These are phyloP conservation scores for Spialia ferax DNA, from an alignment of 2,888 invertebrate genomes.

Conservation along the genomic window DNA sequence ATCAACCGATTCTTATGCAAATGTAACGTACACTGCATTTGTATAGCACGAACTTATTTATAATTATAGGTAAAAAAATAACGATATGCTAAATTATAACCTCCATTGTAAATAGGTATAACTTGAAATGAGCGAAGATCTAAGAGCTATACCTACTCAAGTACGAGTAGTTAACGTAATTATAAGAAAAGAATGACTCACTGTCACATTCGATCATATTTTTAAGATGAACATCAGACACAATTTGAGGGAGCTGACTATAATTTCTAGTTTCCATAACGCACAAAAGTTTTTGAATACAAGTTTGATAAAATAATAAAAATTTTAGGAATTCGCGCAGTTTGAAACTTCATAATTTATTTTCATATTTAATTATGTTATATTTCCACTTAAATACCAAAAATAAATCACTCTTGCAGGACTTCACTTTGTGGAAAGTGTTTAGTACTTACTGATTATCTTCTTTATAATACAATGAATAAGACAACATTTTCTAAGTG, in stretches of 20 bases:
- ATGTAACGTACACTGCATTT: background rate
- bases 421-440: conserved; percentile 1
- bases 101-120: background rate
- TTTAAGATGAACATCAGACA: background rate
- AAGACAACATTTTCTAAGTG: conserved; percentile 17
- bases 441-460: conserved; percentile 10
- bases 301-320: background rate
- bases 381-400: background rate
- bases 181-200: background rate
- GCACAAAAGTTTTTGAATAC: background rate
- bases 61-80: background rate
- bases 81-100: background rate
- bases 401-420: background rate
- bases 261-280: background rate
- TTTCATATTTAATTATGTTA: background rate
- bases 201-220: background rate
- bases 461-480: conserved; percentile 14
- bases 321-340: background rate
- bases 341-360: background rate
- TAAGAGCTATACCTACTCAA: background rate
- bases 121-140: background rate
- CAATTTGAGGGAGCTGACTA: background rate
- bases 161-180: no score
- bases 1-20: background rate
- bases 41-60: background rate